Conservation (phyloP, 2,888 invertebrate genomes). For the Chirona hameri region DNA sequence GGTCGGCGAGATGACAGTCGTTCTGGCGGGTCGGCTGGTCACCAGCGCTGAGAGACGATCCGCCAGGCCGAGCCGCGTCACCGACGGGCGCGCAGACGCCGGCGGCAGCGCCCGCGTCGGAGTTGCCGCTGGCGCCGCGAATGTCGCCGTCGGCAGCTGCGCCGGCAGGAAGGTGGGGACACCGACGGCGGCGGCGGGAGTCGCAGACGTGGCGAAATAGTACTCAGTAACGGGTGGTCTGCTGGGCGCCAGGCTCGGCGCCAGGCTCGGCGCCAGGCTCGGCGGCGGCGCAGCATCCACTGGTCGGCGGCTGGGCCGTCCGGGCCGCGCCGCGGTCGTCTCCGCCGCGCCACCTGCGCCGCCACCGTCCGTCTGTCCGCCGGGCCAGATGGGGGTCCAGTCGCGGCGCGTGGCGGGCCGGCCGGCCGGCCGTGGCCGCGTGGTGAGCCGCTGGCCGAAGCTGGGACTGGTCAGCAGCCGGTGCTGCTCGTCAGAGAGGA, state of each 20-base stretch:
- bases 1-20: not conserved
- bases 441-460: slow-evolving; percentile 1
- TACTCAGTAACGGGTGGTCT: slow-evolving; percentile 7
- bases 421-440: not conserved
- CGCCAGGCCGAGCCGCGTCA: not conserved
- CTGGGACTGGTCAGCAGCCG: slow-evolving; percentile 7
- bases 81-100: not conserved
- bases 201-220: not conserved
- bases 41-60: slow-evolving; percentile 5
- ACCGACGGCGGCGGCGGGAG: not conserved
- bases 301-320: not conserved
- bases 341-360: not conserved
- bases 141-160: slow-evolving; percentile 2
- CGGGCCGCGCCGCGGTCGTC: not conserved
- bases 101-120: not conserved
- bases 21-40: not conserved
- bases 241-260: not conserved
- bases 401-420: not conserved
- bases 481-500: slow-evolving; percentile 8
- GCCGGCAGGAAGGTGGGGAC: not conserved
- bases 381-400: slow-evolving; percentile 25
- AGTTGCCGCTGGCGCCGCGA: not conserved
- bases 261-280: not conserved
- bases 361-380: not conserved
- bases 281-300: not conserved